Conservation (phyloP, 2,888 invertebrate species). For the Diplolepis rosae region DNA sequence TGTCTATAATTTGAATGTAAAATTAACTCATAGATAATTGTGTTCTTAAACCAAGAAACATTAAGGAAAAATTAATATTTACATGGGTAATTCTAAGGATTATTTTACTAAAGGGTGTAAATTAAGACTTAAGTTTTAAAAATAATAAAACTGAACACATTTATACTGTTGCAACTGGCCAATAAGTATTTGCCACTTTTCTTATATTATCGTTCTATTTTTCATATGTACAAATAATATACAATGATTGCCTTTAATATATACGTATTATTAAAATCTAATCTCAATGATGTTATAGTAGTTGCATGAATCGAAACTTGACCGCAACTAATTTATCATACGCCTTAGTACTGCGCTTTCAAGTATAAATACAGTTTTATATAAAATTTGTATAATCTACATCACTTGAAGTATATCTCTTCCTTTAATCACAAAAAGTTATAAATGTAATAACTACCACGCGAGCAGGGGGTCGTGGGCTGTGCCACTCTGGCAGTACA, state of each 20-base stretch:
- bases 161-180: conserved; percentile 78
- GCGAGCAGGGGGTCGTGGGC: conserved; percentile 61
- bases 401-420: conserved; percentile 63
- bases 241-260: conserved; percentile 65
- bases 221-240: conserved; percentile 81
- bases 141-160: conserved; percentile 62
- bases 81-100: too few species aligned
- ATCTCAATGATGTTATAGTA: conserved; percentile 61
- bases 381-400: conserved; percentile 69
- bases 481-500: conserved; percentile 63
- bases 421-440: conserved; percentile 64
- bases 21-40: too few species aligned
- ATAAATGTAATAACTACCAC: conserved; percentile 64
- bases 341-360: conserved; percentile 55
- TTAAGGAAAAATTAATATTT: too few species aligned
- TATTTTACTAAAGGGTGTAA: too few species aligned
- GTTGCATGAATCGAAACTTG: conserved; percentile 68
- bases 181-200: conserved; percentile 81
- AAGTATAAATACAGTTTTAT: conserved; percentile 66
- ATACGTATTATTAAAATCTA: conserved; percentile 65
- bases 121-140: too few species aligned
- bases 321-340: conserved; percentile 63
- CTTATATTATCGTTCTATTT: conserved; percentile 79
- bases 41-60: too few species aligned
- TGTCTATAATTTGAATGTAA: too few species aligned